Base-by-base conservation (phyloP, 2,113 vertebrate genomes). In the Sinocyclocheilus anophthalmus region DNA sequence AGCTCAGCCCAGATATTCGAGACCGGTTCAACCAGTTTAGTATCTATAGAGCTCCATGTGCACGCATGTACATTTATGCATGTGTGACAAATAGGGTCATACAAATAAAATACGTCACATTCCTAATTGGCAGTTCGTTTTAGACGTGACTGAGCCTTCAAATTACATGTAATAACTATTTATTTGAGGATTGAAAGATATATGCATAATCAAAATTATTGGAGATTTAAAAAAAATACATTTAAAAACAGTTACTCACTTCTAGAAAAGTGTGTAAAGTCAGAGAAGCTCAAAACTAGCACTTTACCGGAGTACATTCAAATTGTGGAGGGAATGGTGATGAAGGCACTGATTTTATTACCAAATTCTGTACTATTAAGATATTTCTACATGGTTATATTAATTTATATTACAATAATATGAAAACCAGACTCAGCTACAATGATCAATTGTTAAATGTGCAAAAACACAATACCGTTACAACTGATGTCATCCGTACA, bases 301-400 rank as follows among this genome's bases (percentile, higher is more conserved):
- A 45, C 16, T 77, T 30, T 72, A 55, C 53, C 5, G 4, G 14
- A 55, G 53, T 55, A 63, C 63, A 55, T 73, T 86, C n/a, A 73
- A 82, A 83, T 82, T 63, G n/a, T 81, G 61, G 39, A 48, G 20
- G 53, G 42, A 85, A 78, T 30, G 37, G 30, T 75, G 50, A 80
- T 77, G 90, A 93, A 93, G 91, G 91, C 91, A 94, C 91, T 86
- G 90, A 84, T 88, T 88, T 63, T 84, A 81, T 86, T 81, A 81
- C n/a, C 77, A 50, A 57, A 76, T 50, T 13, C 79, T 82, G 63
- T 75, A 45, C 73, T 85, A 24, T 79, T 84, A 70, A 82, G n/a
- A 50, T 11, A 76, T 84, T 48, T 57, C 45, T 76, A 76, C 24
- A 53, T 24, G 30, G 39, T 75, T 26, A 24, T 22, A 82, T 85